These are phyloP conservation scores for Lithobius niger DNA, from an alignment of 1,140 invertebrate genomes.

Conservation along the genomic window DNA sequence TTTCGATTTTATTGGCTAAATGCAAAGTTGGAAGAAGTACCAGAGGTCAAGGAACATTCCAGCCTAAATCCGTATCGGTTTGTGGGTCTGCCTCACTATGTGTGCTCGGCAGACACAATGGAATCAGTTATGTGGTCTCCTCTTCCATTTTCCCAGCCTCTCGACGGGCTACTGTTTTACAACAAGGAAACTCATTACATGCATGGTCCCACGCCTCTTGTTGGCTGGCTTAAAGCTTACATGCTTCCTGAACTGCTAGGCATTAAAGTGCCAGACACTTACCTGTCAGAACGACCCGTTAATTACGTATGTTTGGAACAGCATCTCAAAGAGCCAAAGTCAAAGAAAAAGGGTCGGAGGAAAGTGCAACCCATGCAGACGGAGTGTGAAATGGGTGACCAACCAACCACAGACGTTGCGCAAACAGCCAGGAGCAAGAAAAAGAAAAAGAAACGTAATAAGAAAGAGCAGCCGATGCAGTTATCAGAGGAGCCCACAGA, in stretches of 20 bases:
- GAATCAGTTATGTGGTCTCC: slow-evolving; percentile 23
- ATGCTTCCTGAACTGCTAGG: slow-evolving; percentile 70
- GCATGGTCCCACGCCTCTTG: slow-evolving; percentile 61
- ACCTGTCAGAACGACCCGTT: slow-evolving; percentile 30
- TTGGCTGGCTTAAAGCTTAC: slow-evolving; percentile 73
- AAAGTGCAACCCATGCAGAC: too few relatives aligned
- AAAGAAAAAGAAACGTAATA: too few relatives aligned
- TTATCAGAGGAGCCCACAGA: too few relatives aligned
- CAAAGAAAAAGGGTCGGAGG: too few relatives aligned
- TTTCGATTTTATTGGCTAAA: slow-evolving; percentile 63
- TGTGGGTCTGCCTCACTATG: slow-evolving; percentile 33
- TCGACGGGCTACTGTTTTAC: slow-evolving; percentile 72
- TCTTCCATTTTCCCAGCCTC: slow-evolving; percentile 6
- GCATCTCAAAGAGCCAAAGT: slow-evolving; percentile 21
- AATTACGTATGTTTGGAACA: slow-evolving; percentile 30
- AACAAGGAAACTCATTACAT: slow-evolving; percentile 63
- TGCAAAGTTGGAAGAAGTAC: slow-evolving; percentile 46
- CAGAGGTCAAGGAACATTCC: slow-evolving; percentile 28
- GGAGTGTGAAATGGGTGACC: too few relatives aligned
- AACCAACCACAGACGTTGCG: too few relatives aligned
- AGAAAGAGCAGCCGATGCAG: too few relatives aligned
- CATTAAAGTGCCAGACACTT: slow-evolving; percentile 33
- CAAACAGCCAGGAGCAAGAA: too few relatives aligned
- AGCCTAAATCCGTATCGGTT: slow-evolving; percentile 40
- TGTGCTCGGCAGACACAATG: slow-evolving; percentile 29